These are phyloP conservation scores for Aurelia sp. DNA, from an alignment of 30 jellyfish, hydroid and myxozoan genomes.

Conservation along the genomic window DNA sequence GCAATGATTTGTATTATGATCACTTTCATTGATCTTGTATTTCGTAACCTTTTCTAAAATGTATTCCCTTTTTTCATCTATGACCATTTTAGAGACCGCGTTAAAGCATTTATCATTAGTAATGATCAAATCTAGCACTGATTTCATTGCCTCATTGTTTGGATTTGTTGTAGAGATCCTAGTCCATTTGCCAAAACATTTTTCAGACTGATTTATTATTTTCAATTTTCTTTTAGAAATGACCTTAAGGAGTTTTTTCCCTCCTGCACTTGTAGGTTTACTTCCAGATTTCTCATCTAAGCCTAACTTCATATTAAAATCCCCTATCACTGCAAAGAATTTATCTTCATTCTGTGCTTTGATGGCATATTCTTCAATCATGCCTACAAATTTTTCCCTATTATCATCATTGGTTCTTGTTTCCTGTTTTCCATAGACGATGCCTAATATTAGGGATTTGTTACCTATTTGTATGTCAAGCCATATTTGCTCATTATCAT, in stretches of 20 bases:
- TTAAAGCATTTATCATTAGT: not conserved
- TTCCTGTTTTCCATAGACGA: slow-evolving; percentile 1
- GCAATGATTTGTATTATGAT: slow-evolving; percentile 27
- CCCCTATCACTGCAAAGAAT: not conserved
- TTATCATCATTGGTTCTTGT: not conserved
- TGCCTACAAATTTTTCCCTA: not conserved
- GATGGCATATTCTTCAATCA: slow-evolving; percentile 5
- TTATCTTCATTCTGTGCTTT: not conserved
- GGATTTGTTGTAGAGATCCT: slow-evolving; percentile 9
- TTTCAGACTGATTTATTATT: not conserved
- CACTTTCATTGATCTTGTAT: slow-evolving; percentile 8
- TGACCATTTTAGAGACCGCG: slow-evolving; percentile 13
- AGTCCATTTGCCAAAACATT: not conserved
- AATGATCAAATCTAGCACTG: slow-evolving; percentile 3
- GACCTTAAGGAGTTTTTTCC: slow-evolving; percentile 1
- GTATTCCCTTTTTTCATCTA: slow-evolving; percentile 31
- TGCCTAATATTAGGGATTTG: not conserved
- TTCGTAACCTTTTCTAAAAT: slow-evolving; percentile 22
- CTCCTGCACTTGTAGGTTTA: slow-evolving; percentile 4
- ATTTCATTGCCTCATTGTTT: not conserved
- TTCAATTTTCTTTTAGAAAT: not conserved
- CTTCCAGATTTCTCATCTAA: not conserved
- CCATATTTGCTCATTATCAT: slow-evolving; percentile 1
- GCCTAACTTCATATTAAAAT: not conserved
- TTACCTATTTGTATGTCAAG: slow-evolving; percentile 2